phyloP scores from a whole-genome alignment of 2,888 invertebrate species.

The Glyphotaelius pellucidus region DNA sequence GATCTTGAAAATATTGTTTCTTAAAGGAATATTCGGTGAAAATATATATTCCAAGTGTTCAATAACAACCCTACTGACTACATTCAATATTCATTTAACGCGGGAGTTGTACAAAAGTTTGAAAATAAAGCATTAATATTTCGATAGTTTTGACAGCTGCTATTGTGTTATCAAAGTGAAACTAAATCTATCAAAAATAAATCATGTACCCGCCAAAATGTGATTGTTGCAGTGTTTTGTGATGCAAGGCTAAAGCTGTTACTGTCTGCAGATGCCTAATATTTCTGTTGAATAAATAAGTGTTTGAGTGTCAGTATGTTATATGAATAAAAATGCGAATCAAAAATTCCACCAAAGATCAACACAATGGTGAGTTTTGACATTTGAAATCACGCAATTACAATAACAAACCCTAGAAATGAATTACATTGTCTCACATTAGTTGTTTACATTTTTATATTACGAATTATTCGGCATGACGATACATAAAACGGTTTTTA shows the following conservation, averaged over 20 bases:
- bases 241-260: constrained; percentile 44
- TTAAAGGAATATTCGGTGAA: constrained; percentile 5
- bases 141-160: constrained; percentile 47
- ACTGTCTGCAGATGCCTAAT: constrained; percentile 30
- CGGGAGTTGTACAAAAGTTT: background rate
- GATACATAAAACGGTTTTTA: background rate
- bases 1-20: constrained; percentile 31
- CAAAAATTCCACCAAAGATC: constrained; percentile 54
- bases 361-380: constrained; percentile 54
- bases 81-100: background rate
- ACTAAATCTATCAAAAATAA: constrained; percentile 30
- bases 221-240: constrained; percentile 57
- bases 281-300: constrained; percentile 35
- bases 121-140: constrained; percentile 5
- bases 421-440: background rate
- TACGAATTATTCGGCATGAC: background rate
- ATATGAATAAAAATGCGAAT: constrained; percentile 59
- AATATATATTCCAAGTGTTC: background rate
- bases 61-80: constrained; percentile 3
- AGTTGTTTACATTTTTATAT: background rate
- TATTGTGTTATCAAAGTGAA: constrained; percentile 51
- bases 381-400: background rate
- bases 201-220: constrained; percentile 52
- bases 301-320: constrained; percentile 37
- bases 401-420: constrained; percentile 39